Base-by-base conservation (phyloP, 2,888 invertebrate genomes). In the Stenoptilia bipunctidactyla region DNA sequence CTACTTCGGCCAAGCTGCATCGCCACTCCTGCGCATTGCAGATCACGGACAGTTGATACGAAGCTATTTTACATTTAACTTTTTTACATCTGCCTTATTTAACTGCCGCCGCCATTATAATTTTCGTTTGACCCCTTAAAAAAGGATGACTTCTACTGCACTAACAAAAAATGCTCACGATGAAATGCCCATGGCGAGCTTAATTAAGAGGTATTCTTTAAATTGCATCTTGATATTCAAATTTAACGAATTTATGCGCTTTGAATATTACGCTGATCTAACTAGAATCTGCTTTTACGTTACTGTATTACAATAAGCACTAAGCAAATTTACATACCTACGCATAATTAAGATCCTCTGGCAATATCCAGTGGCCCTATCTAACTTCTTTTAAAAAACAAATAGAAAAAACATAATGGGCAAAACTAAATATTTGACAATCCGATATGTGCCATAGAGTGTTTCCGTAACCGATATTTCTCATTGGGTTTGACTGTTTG, bases 391-490 rank as follows among this genome's bases (percentile, higher is more conserved):
- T 20, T 20, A 20, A 30, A 30, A 4, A 6, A 30, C n/a, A 10
- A 10, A 30, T 30, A 30, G 38, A 40, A 49, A 55, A 62, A 58
- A 63, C 57, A 44, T 51, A 51, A 56, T 60, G 56, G 58, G 52
- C 45, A 44, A 45, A 45, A 46, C 53, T 56, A 71, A 76, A 80
- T 76, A 74, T 80, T 82, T 66, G 62, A 69, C 57, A 66, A 66
- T 71, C 56, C 61, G 72, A 71, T 72, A 73, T 65, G 60, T 55
- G 58, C 58, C 3, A 55, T 62, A 53, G 63, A 75, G 75, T 71
- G 68, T 77, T 77, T 79, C 74, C 73, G 82, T 75, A 74, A 80
- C 76, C 64, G 74, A 82, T 82, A 80, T 79, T 77, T 74, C 77
- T 82, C 79, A 74, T 83, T 80, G 74, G 67, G 56, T 55, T 56